A percentile compares a stretch with the other conserved stretches of the same genome.
phyloP scores from a whole-genome alignment of 1,140 invertebrate species.

The Marisa cornuarietis region DNA sequence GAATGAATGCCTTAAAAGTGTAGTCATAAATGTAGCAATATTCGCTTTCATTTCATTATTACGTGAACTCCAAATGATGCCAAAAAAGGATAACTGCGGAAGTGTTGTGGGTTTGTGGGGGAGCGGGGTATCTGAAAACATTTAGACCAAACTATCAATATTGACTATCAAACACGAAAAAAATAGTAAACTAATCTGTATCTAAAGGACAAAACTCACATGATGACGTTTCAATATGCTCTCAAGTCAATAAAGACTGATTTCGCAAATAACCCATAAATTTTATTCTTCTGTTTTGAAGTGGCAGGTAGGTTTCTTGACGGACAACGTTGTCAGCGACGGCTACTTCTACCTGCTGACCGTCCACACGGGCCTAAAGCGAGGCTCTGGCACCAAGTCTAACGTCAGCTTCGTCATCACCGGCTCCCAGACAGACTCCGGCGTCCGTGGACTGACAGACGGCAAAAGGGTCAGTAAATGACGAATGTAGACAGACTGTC shows the following conservation, averaged over 20 bases:
- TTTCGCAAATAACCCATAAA: background rate
- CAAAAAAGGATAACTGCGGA: too few relatives aligned
- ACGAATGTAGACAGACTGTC: background rate
- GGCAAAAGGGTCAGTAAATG: conserved; percentile 29
- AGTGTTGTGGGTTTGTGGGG: background rate
- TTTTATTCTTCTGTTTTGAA: conserved; percentile 32
- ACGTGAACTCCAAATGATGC: background rate
- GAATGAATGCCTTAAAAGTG: background rate
- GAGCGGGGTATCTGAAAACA: too few relatives aligned
- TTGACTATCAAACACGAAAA: too few relatives aligned
- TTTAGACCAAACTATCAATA: background rate
- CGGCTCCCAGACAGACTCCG: conserved; percentile 56
- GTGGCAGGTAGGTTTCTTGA: conserved; percentile 62
- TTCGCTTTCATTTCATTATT: background rate
- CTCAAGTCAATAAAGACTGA: background rate
- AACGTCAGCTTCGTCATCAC: conserved; percentile 58
- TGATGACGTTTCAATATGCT: background rate
- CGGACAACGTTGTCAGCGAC: conserved; percentile 61
- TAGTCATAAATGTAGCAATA: background rate
- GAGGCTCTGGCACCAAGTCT: conserved; percentile 56
- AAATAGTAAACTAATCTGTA: background rate
- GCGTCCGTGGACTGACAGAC: conserved; percentile 56
- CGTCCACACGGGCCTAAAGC: conserved; percentile 61
- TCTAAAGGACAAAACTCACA: background rate
- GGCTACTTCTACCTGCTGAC: conserved; percentile 61